These are phyloP conservation scores for Anodontia alba DNA, from an alignment of 2,888 invertebrate genomes.

Conservation along the genomic window DNA sequence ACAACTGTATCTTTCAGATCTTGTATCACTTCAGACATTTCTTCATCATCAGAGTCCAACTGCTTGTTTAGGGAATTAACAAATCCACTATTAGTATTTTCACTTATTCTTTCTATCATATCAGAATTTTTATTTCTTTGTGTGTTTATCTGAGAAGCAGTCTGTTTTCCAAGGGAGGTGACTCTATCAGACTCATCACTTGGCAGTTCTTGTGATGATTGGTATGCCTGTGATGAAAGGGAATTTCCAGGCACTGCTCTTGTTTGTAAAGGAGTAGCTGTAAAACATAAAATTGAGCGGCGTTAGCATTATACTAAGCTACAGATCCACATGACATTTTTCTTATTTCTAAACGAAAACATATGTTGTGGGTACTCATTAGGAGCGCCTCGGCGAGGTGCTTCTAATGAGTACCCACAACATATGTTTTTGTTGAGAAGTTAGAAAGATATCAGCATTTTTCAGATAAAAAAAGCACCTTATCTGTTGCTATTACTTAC, in stretches of 20 bases:
- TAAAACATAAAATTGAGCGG: too few relatives aligned
- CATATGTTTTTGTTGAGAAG: too few relatives aligned
- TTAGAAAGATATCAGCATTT: too few relatives aligned
- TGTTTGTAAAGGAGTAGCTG: background rate
- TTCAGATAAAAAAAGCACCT: too few relatives aligned
- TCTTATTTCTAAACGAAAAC: too few relatives aligned
- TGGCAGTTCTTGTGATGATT: background rate
- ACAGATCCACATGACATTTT: too few relatives aligned
- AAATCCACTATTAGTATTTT: background rate
- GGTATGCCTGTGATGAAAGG: background rate
- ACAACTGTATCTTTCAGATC: background rate
- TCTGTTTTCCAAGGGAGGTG: background rate
- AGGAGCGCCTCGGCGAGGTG: too few relatives aligned
- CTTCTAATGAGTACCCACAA: too few relatives aligned
- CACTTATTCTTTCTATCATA: background rate
- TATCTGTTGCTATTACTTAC: too few relatives aligned
- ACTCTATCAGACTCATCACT: background rate
- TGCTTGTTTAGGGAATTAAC: background rate
- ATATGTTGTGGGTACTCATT: too few relatives aligned
- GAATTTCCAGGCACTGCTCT: background rate
- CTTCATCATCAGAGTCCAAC: background rate
- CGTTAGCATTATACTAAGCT: too few relatives aligned
- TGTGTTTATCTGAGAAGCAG: background rate
- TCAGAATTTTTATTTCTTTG: background rate
- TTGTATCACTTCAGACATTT: conserved; percentile 10